Percentiles rank a stretch among this genome's conserved stretches.
Conservation (phyloP, 2,888 invertebrate genomes). For the Sminthurinus aureus region DNA sequence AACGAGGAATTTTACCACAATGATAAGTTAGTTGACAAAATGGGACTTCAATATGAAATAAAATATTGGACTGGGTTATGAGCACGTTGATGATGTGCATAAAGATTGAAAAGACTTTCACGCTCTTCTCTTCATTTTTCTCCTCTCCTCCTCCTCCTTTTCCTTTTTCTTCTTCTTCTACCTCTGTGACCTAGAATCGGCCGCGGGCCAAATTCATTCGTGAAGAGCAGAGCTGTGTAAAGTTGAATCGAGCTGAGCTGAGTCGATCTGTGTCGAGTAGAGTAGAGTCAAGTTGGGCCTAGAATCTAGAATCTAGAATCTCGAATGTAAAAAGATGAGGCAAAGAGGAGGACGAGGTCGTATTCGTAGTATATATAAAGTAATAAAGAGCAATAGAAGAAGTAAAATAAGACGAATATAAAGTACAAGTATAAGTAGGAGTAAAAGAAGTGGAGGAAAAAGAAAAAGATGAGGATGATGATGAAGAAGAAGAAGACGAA, state of each 20-base stretch:
- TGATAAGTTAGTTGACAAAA: too few relatives aligned
- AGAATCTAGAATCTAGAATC: too few relatives aligned
- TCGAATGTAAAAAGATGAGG: not conserved
- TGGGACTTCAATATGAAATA: too few relatives aligned
- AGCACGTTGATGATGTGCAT: too few relatives aligned
- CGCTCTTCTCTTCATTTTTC: too few relatives aligned
- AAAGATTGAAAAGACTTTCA: too few relatives aligned
- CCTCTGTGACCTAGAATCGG: conserved; percentile 30
- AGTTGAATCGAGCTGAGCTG: not conserved
- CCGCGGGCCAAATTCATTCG: conserved; percentile 33
- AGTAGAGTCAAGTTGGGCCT: conserved; percentile 5
- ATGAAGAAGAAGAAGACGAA: conserved; percentile 10
- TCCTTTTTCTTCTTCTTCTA: not conserved
- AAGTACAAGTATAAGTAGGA: not conserved
- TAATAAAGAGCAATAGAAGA: too few relatives aligned
- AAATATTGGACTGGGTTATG: too few relatives aligned
- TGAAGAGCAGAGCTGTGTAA: not conserved
- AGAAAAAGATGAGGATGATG: conserved; percentile 33
- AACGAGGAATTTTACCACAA: too few relatives aligned
- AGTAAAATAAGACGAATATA: too few relatives aligned
- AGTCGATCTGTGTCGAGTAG: conserved; percentile 18
- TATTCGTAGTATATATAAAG: too few relatives aligned
- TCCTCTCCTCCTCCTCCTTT: too few relatives aligned
- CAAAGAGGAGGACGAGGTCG: conserved; percentile 26
- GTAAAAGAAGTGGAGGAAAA: conserved; percentile 26